Evolutionary conservation across 2,113 vertebrate genomes (phyloP), one percentile per base, ranked within the genome.

Genomic region (Trogon melanurus): DNA sequence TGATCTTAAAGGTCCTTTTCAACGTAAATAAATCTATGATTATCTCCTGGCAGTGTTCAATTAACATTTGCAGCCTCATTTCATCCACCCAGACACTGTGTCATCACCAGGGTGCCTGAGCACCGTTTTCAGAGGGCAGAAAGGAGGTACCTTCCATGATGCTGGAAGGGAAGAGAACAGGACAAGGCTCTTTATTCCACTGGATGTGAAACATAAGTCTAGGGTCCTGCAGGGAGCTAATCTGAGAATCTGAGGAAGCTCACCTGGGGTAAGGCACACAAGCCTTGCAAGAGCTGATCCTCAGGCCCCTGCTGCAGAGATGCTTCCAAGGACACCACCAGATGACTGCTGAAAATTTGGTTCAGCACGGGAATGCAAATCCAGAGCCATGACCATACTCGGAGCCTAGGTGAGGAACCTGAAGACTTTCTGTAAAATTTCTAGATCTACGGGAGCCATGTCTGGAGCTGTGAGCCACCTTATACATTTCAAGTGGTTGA

Each of bases 271-370:
- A 56, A 50, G 66, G 50, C 56, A 65, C 67, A 44, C 32, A 38
- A 47, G 32, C 21, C 19, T 53, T 56, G 45, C 81, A 22, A 20
- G 26, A 53, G 29, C 8, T 1, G 1, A 25, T 26, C 54, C 25
- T 64, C 41, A 30, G 0, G 0, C 38, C 34, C 18, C 67, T 54
- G 9, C 62, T 57, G 50, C 1, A 0, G n/a, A 88, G 78, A 38
- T 79, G 36, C 48, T 85, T 48, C 76, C 66, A 41, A 57, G 79
- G 58, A 70, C 34, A 41, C 4, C 27, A 36, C n/a, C 36, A 51
- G 44, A 23, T 36, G 61, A 54, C 38, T 17, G 16, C 53, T 45
- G 61, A 69, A 27, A n/a, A n/a, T 32, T 60, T 54, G 11, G 34
- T 34, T 30, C 20, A 27, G 38, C n/a, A 45, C 2, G 3, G 70